A percentile compares a stretch with the other conserved stretches of the same genome.
These are phyloP conservation scores for Novumbra hubbsi DNA, from an alignment of 2,797 vertebrate genomes.

Conservation along the genomic window DNA sequence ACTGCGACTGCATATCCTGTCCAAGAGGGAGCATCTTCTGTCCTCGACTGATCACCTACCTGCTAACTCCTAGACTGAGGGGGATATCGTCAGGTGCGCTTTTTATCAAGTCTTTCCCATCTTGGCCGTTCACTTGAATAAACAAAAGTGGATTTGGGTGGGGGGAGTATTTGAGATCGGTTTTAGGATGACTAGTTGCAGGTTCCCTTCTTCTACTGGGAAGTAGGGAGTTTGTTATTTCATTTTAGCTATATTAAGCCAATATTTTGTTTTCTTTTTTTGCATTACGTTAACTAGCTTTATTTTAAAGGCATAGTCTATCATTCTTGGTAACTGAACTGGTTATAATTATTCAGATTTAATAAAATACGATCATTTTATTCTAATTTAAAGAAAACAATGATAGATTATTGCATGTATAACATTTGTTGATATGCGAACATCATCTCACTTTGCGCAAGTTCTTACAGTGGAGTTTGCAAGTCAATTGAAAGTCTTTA, in stretches of 20 bases:
- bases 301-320: background rate
- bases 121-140: conserved; percentile 14
- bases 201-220: background rate
- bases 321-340: background rate
- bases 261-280: background rate
- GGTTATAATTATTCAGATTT: background rate
- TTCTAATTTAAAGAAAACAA: background rate
- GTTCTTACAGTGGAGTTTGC: background rate
- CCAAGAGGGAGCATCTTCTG: conserved; percentile 39
- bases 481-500: background rate
- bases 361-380: background rate
- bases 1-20: conserved; percentile 3
- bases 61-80: conserved; percentile 20
- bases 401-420: background rate
- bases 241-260: background rate
- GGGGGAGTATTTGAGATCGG: conserved; percentile 2
- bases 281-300: background rate
- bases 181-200: conserved; percentile 7
- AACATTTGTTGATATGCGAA: background rate
- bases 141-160: conserved; percentile 14
- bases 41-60: conserved; percentile 8
- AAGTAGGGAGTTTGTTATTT: background rate
- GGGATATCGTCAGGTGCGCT: background rate
- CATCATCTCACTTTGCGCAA: background rate
- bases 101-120: conserved; percentile 28